Base-by-base conservation (phyloP, 2,888 invertebrate genomes). In the Schrankia costaestrigalis region DNA sequence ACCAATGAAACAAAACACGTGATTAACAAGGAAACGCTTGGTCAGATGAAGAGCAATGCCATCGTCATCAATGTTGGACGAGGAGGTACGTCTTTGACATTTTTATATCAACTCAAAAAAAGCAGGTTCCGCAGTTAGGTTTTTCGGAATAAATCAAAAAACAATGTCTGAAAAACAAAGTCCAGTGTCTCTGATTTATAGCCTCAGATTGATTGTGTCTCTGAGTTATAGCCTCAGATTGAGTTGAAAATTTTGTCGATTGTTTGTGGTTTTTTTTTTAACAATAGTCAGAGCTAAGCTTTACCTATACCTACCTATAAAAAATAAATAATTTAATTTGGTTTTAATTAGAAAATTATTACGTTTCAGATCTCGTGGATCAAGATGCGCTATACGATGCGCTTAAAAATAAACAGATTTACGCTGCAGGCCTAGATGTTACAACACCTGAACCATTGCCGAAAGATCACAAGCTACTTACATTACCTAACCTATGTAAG, bases 361-460 rank as follows among this genome's bases (percentile, higher is more conserved):
- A 21, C 14, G 28, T 28, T 63, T 61, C 60, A 91, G 91, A 84
- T 32, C 78, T 94, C n/a, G 89, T 95, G 0, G 92, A 97, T 50
- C 97, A 97, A 64, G 91, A 94, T 1, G 96, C 94, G 40, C 78
- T 98, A 13, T 91, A 94, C 33, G 89, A 90, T 29, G 97, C 97
- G 0, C 79, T 98, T 28, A 92, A 92, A 60, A 89, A 85, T 21
- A 91, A 92, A 1, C 87, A 90, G 46, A 97, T 98, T 44, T 93
- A 92, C 65, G 94, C 94, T 0, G 98, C 97, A 1, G 98, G 97
- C 0, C 85, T 98, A 1, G 98, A 98, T 72, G 98, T 98, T 2
- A 95, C 94, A 62, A 91, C 92, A 1, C 97, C 98, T 0, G 98
- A 98, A 73, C 98, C 98, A 0, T 71, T 98, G 32, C 95, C 97